Evolutionary conservation across 1,140 invertebrate genomes (phyloP).

Genomic region (Samia ricini): DNA sequence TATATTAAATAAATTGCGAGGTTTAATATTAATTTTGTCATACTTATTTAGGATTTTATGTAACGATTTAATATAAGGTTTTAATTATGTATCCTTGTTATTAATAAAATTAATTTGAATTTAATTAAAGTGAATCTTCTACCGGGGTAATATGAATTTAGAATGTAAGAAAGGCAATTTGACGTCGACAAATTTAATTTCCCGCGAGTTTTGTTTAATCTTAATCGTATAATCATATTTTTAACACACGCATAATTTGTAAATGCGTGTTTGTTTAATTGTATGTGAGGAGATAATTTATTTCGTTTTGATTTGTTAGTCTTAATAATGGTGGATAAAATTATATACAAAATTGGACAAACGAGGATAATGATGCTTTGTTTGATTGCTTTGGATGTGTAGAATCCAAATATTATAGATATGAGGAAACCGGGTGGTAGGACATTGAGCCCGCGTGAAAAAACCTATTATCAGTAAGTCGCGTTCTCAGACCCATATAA

Average conservation of each 20-base stretch:
- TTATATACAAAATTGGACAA: too few species aligned
- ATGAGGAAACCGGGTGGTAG: too few species aligned
- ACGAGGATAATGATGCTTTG: too few species aligned
- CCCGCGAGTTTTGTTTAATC: neutral
- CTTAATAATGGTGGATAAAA: too few species aligned
- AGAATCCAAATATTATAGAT: too few species aligned
- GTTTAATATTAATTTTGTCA: neutral
- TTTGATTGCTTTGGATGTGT: too few species aligned
- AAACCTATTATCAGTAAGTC: too few species aligned
- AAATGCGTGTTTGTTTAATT: neutral
- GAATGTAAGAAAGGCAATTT: conserved; percentile 1
- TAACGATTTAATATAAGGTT: neutral
- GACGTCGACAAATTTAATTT: conserved; percentile 5
- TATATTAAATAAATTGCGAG: neutral
- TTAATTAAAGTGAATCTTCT: neutral
- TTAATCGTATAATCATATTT: conserved; percentile 6
- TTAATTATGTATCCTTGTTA: neutral
- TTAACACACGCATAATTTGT: conserved; percentile 7
- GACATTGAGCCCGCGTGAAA: too few species aligned
- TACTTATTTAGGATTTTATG: neutral
- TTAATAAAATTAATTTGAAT: conserved; percentile 3
- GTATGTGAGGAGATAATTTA: neutral
- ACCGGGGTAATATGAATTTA: neutral
- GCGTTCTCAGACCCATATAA: too few species aligned
- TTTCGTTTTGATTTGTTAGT: neutral